phyloP scores from a whole-genome alignment of 2,113 vertebrate genomes.

The Riparia riparia region DNA sequence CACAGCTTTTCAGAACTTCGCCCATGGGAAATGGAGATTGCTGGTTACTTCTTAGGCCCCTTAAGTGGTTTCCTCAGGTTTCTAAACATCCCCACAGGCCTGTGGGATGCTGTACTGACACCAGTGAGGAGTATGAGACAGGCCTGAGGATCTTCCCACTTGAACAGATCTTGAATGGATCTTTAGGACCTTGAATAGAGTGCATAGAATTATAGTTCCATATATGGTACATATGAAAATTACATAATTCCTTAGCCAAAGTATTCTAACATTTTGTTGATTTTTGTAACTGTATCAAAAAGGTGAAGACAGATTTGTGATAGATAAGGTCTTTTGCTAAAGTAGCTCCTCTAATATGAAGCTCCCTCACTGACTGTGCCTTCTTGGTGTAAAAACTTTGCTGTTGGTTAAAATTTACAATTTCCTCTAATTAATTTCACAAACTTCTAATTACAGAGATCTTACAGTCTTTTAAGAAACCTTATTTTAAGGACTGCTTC shows the following conservation, averaged over 20 bases:
- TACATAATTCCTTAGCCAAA: background rate
- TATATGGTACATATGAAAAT: background rate
- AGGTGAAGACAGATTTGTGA: background rate
- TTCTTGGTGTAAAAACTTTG: background rate
- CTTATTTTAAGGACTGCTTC: background rate
- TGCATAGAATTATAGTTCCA: background rate
- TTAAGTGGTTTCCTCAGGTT: background rate
- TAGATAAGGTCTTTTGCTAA: background rate
- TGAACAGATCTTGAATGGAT: background rate
- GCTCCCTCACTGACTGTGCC: background rate
- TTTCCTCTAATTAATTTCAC: background rate
- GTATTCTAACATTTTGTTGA: background rate
- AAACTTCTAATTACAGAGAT: background rate
- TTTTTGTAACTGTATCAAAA: background rate
- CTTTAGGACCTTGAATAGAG: background rate
- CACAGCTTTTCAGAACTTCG: background rate
- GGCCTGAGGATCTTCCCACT: accelerated
- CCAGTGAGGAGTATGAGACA: background rate
- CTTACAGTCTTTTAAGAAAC: background rate
- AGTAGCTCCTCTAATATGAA: background rate
- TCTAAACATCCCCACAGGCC: accelerated
- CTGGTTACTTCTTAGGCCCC: background rate
- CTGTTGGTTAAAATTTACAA: background rate
- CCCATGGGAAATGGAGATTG: background rate
- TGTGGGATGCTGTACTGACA: background rate